Evolutionary conservation across 2,113 vertebrate genomes (phyloP), one percentile per base, ranked within the genome.

Genomic region (Dunckerocampus dactyliophorus): DNA sequence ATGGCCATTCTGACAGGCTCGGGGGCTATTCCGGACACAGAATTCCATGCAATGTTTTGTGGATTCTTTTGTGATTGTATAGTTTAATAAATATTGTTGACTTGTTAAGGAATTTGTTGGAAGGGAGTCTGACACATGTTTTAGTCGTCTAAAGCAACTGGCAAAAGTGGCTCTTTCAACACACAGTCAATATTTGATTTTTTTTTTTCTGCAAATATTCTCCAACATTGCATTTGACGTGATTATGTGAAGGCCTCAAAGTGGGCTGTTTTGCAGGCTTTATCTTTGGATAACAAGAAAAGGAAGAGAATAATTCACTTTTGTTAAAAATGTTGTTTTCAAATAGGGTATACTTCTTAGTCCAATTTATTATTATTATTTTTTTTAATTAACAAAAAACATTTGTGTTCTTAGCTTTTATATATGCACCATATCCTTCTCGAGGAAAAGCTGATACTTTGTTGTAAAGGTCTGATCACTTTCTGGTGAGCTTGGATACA

Each of bases 101-200:
- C 1, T 15, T 8, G 13, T 57, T 34, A 1, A 46, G 8, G 37
- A 64, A 17, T 15, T 3, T 59, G 37, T 7, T 7, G 19, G 2
- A 42, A 15, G 13, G 21, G 47, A 47, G 8, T 9, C 28, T 34
- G 8, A 28, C 24, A 48, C 24, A 0, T 42, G 48, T 8, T 14
- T 14, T 20, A 45, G 19, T 28, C 13, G 47, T 15, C 16, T 21
- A 24, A 42, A 28, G 39, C 20, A 22, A 34, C 4, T 49, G 5
- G 6, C 4, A 10, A 52, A 71, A 15, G 22, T 54, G 24, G 22
- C 2, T 50, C 60, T 39, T 55, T 0, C 63, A 14, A 42, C n/a
- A n/a, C 7, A 34, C 1, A 42, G 69, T 77, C 66, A 81, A 77
- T 82, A 73, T 82, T 85, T 71, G 61, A 24, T 51, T 69, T 74